Base-by-base conservation (phyloP, 2,888 invertebrate species). In the Colostygia pectinataria region DNA sequence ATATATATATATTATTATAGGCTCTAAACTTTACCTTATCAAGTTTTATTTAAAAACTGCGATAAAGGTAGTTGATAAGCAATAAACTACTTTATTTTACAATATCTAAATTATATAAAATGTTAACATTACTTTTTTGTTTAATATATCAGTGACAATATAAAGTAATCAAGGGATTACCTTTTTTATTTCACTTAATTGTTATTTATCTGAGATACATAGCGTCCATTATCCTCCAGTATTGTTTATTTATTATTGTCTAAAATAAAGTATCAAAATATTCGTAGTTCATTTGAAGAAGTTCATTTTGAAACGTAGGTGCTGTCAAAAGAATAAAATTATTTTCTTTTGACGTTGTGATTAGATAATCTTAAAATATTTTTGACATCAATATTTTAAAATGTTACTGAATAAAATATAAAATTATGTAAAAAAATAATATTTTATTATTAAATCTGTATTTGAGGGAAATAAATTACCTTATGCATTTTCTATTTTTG, bases 281-380 rank as follows among this genome's bases (percentile, higher is more conserved):
- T 68, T 67, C 64, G 61, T 72, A 69, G 63, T 61, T 49, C 62
- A 68, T 66, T n/a, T 63, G 74, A 77, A 75, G 72, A 78, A 79
- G 76, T 73, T 71, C 59, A 66, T 63, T 69, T 68, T 66, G 66
- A 66, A 68, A 65, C 63, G 61, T 78, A 76, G 80, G 80, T 80
- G 80, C 80, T 79, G 65, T 65, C 56, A 33, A 59, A 61, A 42
- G 27, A 43, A 53, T 59, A 57, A 59, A 47, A 20, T 29, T 38
- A 50, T 29, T 54, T 50, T 38, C 13, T 55, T 57, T 59, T 53
- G 46, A 53, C 51, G 51, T 50, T 46, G 48, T 44, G 56, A 44
- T 49, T 44, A 44, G 34, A 41, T 51, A 44, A 48, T 44, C 28
- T 41, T n/a, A n/a, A 52, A 56, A 53, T 59, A 55, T 53, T 45